A percentile compares a stretch with the other conserved stretches of the same genome.
Evolutionary conservation across 2,888 invertebrate species (phyloP).

Genomic region (Tanytarsus gracilentus): DNA sequence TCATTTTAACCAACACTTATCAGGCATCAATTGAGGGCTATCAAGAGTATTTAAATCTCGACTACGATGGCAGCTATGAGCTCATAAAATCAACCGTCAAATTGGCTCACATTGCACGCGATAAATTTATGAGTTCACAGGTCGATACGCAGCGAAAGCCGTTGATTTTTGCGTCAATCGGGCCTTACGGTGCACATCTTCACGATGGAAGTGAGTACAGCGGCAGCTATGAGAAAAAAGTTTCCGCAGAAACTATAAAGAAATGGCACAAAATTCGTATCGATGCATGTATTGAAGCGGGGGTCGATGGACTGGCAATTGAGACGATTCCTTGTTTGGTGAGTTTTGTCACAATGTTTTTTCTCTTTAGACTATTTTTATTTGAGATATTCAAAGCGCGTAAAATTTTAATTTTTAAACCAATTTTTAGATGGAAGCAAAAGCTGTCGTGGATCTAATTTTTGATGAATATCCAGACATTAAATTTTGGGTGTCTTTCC

Average conservation of each 20-base stretch:
- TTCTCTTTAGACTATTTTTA: too few species aligned
- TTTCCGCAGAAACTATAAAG: conserved; percentile 57
- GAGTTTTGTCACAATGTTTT: too few species aligned
- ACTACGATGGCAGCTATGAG: conserved; percentile 56
- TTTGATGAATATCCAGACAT: conserved; percentile 62
- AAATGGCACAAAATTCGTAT: conserved; percentile 82
- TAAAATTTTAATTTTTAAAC: neutral
- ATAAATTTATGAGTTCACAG: conserved; percentile 52
- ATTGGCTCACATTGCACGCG: conserved; percentile 63
- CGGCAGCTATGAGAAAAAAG: conserved; percentile 66
- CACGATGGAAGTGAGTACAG: conserved; percentile 90
- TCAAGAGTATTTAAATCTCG: conserved; percentile 59
- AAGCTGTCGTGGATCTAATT: conserved; percentile 68
- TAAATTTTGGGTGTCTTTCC: conserved; percentile 82
- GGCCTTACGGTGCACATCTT: conserved; percentile 84
- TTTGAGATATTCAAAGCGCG: neutral
- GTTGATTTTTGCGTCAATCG: conserved; percentile 77
- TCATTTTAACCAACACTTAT: conserved; percentile 83
- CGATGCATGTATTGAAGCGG: conserved; percentile 65
- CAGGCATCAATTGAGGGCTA: conserved; percentile 77
- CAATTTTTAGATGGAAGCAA: conserved; percentile 55
- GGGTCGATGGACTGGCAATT: conserved; percentile 76
- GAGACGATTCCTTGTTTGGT: conserved; percentile 85
- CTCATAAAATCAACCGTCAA: conserved; percentile 66
- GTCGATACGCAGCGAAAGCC: conserved; percentile 43